Evolutionary conservation across 2,113 vertebrate genomes (phyloP), one percentile per base, ranked within the genome.

Genomic region (Speoplatyrhinus poulsoni): DNA sequence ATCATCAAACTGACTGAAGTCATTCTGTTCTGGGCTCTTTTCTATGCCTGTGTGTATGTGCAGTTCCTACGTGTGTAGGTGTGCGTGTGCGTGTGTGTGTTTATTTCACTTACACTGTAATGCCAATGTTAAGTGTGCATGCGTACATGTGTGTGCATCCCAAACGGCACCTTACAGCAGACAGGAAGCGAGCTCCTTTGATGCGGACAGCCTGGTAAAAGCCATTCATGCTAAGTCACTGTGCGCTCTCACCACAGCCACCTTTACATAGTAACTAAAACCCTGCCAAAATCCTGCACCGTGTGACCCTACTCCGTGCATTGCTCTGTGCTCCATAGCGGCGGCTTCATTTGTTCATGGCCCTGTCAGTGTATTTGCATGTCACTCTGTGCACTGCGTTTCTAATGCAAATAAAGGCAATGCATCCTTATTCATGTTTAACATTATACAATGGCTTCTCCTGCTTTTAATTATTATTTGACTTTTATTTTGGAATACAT

Each of bases 161-260:
- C 63, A 69, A 46, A 55, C 62, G 57, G 73, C 61, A 69, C 66
- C 67, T 67, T 50, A 59, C 63, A 80, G 75, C 81, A 76, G 76
- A 84, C 76, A 87, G 86, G 80, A 88, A 87, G 64, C 73, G 55
- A 72, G 67, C 66, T 61, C 56, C 76, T 12, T 72, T 83, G 19
- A 59, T 87, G 86, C 72, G 80, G 83, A 68, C 68, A 63, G 72
- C 57, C 60, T 79, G 81, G 77, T 79, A 74, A 84, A 76, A 84
- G 54, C 65, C 70, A 70, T 73, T 85, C 72, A 60, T 78, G 84
- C 77, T 72, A 82, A 66, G 83, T 90, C 85, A 84, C 67, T 60
- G 69, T 81, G 59, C 67, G 62, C 60, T 62, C 62, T 80, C 72
- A 69, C 60, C 53, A 53, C 64, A n/a, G 62, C 48, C 33, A 12